Conservation (phyloP, 1,140 invertebrate genomes). For the Hycleus cichorii region DNA sequence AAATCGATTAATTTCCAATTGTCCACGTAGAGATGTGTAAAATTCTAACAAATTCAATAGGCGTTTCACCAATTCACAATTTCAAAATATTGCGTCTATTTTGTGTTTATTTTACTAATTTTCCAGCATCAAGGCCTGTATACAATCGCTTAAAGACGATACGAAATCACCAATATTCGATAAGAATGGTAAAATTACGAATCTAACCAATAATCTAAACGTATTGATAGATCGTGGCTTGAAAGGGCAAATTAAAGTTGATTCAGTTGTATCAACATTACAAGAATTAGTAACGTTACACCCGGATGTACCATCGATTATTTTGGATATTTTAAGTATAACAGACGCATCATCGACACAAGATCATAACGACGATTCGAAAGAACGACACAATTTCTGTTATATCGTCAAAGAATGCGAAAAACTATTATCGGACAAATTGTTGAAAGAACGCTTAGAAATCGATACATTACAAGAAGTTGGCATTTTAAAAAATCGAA, state of each 20-base stretch:
- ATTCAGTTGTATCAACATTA: constrained; percentile 57
- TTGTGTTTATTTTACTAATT: constrained; percentile 33
- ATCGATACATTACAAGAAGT: constrained; percentile 88
- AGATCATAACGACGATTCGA: constrained; percentile 49
- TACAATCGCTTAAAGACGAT: constrained; percentile 48
- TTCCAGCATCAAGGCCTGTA: constrained; percentile 48
- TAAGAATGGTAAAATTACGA: constrained; percentile 45
- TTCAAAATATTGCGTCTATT: constrained; percentile 36
- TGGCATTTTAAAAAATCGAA: constrained; percentile 84
- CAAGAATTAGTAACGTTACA: constrained; percentile 64
- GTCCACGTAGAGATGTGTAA: background rate
- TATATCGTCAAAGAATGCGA: constrained; percentile 70
- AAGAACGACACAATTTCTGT: constrained; percentile 66
- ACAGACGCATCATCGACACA: constrained; percentile 61
- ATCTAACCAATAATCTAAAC: constrained; percentile 49
- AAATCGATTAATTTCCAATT: background rate
- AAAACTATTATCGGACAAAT: constrained; percentile 71
- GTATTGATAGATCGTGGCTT: constrained; percentile 62
- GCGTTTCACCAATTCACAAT: constrained; percentile 22
- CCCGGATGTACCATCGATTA: constrained; percentile 64
- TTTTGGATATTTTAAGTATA: constrained; percentile 71
- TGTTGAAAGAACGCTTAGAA: constrained; percentile 88
- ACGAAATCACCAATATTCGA: constrained; percentile 47
- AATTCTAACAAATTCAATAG: constrained; percentile 14
- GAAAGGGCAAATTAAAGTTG: constrained; percentile 61